phyloP scores from a whole-genome alignment of 2,113 vertebrate species.

The Colistium nudipinnis region DNA sequence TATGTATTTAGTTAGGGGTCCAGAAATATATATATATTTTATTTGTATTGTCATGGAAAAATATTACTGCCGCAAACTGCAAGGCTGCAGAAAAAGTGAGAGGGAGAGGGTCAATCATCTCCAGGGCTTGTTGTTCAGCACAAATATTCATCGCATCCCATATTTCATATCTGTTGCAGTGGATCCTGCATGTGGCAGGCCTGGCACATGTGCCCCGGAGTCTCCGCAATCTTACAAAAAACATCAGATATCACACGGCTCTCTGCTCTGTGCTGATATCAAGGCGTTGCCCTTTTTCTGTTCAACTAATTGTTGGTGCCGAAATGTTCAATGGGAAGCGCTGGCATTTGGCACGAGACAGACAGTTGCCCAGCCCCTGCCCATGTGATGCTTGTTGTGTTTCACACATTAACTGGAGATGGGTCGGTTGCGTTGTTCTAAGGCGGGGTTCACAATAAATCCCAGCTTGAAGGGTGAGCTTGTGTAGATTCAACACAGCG shows the following conservation, averaged over 20 bases:
- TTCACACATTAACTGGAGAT: background rate
- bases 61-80: constrained; percentile 6
- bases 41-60: constrained; percentile 6
- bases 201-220: background rate
- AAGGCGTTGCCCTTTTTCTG: background rate
- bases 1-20: background rate
- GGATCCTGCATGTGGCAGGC: background rate
- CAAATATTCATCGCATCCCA: constrained; percentile 9
- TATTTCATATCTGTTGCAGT: constrained; percentile 3
- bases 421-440: background rate
- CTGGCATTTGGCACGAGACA: background rate
- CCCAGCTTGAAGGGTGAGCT: background rate
- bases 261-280: background rate
- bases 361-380: background rate
- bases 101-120: constrained; percentile 12
- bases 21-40: background rate
- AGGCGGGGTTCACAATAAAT: background rate
- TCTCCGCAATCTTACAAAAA: background rate
- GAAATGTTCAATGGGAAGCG: background rate
- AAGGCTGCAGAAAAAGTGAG: background rate
- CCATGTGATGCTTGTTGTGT: background rate
- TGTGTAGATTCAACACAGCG: background rate
- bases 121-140: constrained; percentile 8
- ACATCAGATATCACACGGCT: background rate
- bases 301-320: background rate